These are phyloP conservation scores for Metaphire vulgaris DNA, from an alignment of 1,140 invertebrate species.

Conservation along the genomic window DNA sequence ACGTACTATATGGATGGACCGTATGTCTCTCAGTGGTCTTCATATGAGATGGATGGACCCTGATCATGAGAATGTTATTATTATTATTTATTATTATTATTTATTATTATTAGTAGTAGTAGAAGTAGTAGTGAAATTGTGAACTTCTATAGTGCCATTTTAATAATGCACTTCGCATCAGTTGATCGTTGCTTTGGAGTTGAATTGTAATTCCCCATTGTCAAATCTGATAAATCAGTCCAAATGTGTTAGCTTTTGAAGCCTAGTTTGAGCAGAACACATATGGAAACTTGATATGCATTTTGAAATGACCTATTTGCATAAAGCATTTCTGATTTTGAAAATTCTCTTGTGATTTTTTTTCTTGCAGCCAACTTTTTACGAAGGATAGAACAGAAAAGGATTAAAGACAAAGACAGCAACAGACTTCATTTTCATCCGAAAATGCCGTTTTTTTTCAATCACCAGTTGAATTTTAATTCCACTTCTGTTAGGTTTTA, in stretches of 20 bases:
- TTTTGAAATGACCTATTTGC: neutral
- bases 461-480: too few species aligned
- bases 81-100: too few species aligned
- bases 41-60: too few species aligned
- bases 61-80: too few species aligned
- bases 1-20: too few species aligned
- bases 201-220: neutral
- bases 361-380: neutral
- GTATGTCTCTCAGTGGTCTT: too few species aligned
- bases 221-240: neutral
- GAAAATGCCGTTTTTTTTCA: neutral
- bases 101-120: too few species aligned
- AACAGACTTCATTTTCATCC: neutral
- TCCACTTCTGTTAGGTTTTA: neutral
- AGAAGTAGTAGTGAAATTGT: too few species aligned
- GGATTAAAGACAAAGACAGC: neutral
- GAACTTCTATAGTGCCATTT: too few species aligned
- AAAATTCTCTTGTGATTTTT: neutral
- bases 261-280: neutral
- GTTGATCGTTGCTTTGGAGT: too few species aligned
- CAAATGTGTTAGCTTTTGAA: neutral
- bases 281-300: neutral
- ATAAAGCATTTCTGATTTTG: neutral
- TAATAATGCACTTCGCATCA: too few species aligned
- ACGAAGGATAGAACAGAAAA: neutral